These are phyloP conservation scores for Ellobius talpinus DNA, from an alignment of 2,113 vertebrate species.

Conservation along the genomic window DNA sequence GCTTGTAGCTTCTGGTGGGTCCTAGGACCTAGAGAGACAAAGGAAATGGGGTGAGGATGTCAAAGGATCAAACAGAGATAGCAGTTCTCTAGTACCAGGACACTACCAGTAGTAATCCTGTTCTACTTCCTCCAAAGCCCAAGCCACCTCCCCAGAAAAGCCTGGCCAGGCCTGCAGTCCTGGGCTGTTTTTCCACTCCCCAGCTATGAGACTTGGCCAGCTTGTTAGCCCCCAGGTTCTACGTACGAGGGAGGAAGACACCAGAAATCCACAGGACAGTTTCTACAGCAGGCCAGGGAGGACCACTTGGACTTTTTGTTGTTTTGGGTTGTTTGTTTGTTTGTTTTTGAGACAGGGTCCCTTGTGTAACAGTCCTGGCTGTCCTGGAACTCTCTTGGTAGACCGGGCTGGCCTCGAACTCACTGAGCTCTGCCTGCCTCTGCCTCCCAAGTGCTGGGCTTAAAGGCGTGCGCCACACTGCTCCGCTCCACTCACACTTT, in stretches of 20 bases:
- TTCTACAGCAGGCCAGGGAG: neutral
- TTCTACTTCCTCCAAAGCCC: neutral
- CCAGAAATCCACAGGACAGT: neutral
- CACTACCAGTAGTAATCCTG: neutral
- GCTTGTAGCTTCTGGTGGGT: slow-evolving; percentile 88
- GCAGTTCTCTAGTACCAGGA: neutral
- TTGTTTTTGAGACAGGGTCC: too few relatives aligned
- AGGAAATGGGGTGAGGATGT: neutral
- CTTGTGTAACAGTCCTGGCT: too few relatives aligned
- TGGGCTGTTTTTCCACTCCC: neutral
- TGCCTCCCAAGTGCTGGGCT: too few relatives aligned
- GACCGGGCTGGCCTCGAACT: too few relatives aligned
- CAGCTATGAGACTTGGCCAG: too few relatives aligned
- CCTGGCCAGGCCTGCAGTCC: neutral
- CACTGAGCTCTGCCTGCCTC: too few relatives aligned
- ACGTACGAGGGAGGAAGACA: neutral
- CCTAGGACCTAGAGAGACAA: slow-evolving; percentile 87
- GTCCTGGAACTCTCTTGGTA: too few relatives aligned
- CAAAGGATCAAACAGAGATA: slow-evolving; percentile 27
- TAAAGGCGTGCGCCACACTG: too few relatives aligned
- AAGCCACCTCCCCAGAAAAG: neutral
- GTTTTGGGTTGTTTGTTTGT: too few relatives aligned
- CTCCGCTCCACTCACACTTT: neutral
- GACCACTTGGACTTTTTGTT: too few relatives aligned
- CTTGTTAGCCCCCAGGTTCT: neutral